Evolutionary conservation across 2,888 invertebrate species (phyloP), one percentile per base, ranked within the genome.

Genomic region (Trissolcus japonicus): DNA sequence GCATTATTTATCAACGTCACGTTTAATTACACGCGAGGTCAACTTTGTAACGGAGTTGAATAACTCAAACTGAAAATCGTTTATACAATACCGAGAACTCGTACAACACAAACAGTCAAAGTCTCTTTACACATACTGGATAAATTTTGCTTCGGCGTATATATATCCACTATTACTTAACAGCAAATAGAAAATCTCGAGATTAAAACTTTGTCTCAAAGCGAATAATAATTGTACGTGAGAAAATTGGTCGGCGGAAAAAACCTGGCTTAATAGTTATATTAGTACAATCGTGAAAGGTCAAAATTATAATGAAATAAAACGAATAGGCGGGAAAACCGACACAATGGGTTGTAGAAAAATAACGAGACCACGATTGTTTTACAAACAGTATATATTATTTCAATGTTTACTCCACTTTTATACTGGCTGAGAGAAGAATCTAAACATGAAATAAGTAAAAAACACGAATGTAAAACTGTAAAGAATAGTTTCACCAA

Each of bases 361-460:
- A 76, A 71, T 66, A 71, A 76, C 21, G 21, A 66, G 61, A 29
- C 62, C 65, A 55, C 41, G 17, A 72, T 74, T 78, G 65, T 76
- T 81, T 83, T 83, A 82, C 79, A 83, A 84, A 84, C 81, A 79
- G 82, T 83, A 83, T 80, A 79, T 63, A 83, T 83, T 83, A 81
- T 83, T 83, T 82, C 73, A 60, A 78, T 80, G 72, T 79, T 80
- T 78, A 79, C 67, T 79, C 76, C 78, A 79, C 76, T 73, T 81
- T 79, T 81, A 83, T 83, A 83, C 82, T 82, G 84, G 83, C 84
- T 83, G 84, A 84, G 85, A 85, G 83, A 79, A 84, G 81, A 84
- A 82, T 83, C 81, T 82, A 81, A 80, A 82, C 81, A 82, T 81
- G 83, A 83, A 84, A 83, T 83, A 83, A 85, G 83, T 84, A 85